These are phyloP conservation scores for Thinocorus orbignyianus DNA, from an alignment of 2,113 vertebrate genomes.

Conservation along the genomic window DNA sequence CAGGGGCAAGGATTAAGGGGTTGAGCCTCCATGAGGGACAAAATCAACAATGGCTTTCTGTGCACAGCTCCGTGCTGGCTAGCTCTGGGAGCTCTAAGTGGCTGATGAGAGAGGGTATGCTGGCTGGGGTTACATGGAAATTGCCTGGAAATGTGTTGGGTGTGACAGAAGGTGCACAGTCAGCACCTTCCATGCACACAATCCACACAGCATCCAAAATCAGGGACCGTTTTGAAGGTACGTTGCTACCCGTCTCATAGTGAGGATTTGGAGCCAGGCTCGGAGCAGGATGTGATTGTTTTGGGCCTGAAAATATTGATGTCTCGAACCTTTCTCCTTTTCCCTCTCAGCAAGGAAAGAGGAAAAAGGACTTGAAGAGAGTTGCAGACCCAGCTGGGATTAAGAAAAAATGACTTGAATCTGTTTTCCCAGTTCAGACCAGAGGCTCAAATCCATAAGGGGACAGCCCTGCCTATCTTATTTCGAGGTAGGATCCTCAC, in stretches of 20 bases:
- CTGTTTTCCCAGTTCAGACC: not conserved
- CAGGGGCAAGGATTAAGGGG: not conserved
- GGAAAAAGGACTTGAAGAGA: not conserved
- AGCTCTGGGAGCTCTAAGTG: not conserved
- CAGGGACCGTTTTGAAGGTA: not conserved
- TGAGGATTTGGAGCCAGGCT: not conserved
- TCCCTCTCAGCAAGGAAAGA: not conserved
- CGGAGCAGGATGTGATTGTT: not conserved
- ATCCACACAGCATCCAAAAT: not conserved
- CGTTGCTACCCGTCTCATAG: accelerated
- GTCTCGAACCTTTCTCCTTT: not conserved
- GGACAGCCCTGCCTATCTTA: not conserved
- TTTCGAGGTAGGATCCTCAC: not conserved
- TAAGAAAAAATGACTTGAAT: not conserved
- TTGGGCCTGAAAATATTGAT: not conserved
- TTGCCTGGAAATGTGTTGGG: not conserved
- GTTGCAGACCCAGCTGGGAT: not conserved
- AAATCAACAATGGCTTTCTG: not conserved
- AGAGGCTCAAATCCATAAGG: not conserved
- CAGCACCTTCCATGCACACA: not conserved
- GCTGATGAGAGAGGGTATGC: not conserved
- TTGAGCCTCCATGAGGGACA: not conserved
- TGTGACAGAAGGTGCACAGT: not conserved
- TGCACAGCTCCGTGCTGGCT: accelerated
- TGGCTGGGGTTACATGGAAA: not conserved